Base-by-base conservation (phyloP, 2,113 vertebrate genomes). In the Anser cygnoides region DNA sequence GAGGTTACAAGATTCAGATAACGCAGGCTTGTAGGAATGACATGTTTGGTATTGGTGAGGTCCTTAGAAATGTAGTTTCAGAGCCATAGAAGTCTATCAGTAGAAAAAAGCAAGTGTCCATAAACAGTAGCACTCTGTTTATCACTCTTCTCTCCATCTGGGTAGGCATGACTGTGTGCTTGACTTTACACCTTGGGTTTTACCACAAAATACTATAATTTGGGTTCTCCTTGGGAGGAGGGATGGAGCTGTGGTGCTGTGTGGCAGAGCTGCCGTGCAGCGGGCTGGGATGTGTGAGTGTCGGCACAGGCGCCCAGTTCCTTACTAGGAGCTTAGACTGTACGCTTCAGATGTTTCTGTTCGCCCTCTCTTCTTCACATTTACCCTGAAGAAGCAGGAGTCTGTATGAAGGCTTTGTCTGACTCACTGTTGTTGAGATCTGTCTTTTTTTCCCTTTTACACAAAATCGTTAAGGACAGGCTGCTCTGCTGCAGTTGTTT, bases 41-140 rank as follows among this genome's bases (percentile, higher is more conserved):
- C 0, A 7, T 12, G 35, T 17, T 85, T 28, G 4, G 31, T 41
- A 9, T 28, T 0, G 0, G 7, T 35, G 19, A 37, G 75, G 55
- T 44, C 55, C 37, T 43, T 35, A 29, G 33, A 50, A 49, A 43
- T 8, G 43, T 31, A 68, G n/a, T 55, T 94, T 46, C 4, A 3
- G 37, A 63, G 63, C 28, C 0, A 0, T 57, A 7, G 55, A 33
- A 79, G 37, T 31, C 9, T 63, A 61, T 2, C 0, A 0, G 33
- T 39, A 41, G 75, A 19, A 35, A 73, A 65, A 66, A 37, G 11
- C 22, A 21, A 0, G 1, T 61, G 49, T 33, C 80, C 33, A 15
- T 65, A 3, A 79, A n/a, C 6, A 46, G 21, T 17, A 65, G 62
- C 46, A 49, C 29, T 12, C 15, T 23, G 26, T 39, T 84, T 35